phyloP scores from a whole-genome alignment of 2,113 vertebrate species.

The Cynocephalus volans region DNA sequence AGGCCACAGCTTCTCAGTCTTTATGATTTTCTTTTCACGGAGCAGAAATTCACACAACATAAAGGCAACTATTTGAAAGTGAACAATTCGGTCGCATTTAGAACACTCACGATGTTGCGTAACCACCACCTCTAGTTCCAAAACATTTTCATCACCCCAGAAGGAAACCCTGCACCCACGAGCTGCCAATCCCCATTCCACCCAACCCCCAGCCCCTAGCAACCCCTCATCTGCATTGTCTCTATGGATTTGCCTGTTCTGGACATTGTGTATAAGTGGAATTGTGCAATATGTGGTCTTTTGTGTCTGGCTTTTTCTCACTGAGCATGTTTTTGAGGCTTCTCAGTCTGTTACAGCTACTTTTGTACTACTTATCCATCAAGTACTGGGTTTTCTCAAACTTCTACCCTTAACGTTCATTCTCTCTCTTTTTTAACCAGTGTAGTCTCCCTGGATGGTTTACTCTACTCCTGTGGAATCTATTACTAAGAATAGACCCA shows the following conservation, averaged over 20 bases:
- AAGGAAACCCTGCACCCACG: neutral
- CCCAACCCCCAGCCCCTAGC: neutral
- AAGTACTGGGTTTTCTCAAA: neutral
- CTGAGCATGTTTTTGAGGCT: neutral
- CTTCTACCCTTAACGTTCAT: neutral
- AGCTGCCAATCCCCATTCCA: neutral
- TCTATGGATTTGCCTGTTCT: neutral
- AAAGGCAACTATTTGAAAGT: neutral
- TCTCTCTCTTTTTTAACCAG: neutral
- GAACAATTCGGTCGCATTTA: neutral
- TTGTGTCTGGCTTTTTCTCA: neutral
- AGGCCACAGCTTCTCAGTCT: neutral
- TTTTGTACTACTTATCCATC: neutral
- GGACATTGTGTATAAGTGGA: neutral
- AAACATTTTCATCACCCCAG: neutral
- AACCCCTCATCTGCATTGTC: neutral
- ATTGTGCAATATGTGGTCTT: neutral
- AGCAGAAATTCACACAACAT: neutral
- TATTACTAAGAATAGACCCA: neutral
- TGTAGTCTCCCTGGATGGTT: neutral
- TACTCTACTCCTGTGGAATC: neutral
- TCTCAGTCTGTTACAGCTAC: neutral
- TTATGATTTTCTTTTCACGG: neutral
- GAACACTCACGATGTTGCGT: neutral
- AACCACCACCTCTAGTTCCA: constrained; percentile 9